Evolutionary conservation across 2,888 invertebrate species (phyloP).

Genomic region (Brachypterus glaber): DNA sequence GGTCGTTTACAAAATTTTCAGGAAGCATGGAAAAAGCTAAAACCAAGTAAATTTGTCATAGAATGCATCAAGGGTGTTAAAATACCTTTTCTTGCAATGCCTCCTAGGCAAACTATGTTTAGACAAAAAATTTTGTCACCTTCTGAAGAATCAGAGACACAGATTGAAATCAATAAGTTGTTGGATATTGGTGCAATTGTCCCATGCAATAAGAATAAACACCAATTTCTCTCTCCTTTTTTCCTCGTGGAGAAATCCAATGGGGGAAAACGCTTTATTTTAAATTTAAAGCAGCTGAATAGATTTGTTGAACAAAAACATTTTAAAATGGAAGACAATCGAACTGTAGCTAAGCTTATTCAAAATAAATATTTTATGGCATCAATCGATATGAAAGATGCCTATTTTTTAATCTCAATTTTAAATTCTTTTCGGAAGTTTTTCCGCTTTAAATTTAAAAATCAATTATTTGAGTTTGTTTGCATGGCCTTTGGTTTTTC

Average conservation of each 20-base stretch:
- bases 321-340: constrained; percentile 25
- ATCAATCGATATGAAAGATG: constrained; percentile 15
- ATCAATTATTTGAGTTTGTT: constrained; percentile 20
- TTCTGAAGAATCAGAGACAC: background rate
- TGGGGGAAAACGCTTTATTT: constrained; percentile 16
- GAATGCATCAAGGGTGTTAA: constrained; percentile 2
- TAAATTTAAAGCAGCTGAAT: constrained; percentile 23
- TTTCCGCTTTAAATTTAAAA: constrained; percentile 22
- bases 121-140: background rate
- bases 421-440: too few relatives aligned
- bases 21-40: too few relatives aligned
- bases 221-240: constrained; percentile 6
- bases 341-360: constrained; percentile 20
- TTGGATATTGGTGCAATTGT: background rate
- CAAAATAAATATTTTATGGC: constrained; percentile 8
- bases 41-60: background rate
- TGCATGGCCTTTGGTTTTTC: constrained; percentile 25
- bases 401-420: too few relatives aligned
- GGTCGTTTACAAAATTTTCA: too few relatives aligned
- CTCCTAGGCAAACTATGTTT: background rate
- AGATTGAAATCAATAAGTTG: background rate
- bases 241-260: constrained; percentile 14
- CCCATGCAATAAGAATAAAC: constrained; percentile 2
- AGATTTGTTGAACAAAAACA: constrained; percentile 19
- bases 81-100: constrained; percentile 2